Evolutionary conservation across 2,797 vertebrate species (phyloP), one percentile per base, ranked within the genome.

Genomic region (Todus mexicanus): DNA sequence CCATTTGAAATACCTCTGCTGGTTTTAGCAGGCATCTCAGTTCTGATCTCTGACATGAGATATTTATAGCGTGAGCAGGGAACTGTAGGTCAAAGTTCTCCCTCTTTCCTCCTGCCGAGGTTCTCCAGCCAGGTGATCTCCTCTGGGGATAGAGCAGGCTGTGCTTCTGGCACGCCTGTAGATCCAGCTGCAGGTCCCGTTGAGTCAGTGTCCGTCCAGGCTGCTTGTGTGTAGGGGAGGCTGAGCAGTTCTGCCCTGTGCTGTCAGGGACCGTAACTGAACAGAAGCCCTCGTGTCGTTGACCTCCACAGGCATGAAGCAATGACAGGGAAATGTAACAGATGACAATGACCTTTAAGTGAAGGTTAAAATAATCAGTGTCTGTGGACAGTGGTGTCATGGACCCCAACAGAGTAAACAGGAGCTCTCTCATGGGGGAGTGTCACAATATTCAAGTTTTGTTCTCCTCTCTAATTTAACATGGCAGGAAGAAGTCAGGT

Each of bases 341-440:
- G 77, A 48, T 83, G 81, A 50, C 80, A 68, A 4, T 69, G 93
- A 92, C 87, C 69, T 79, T 78, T 56, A 59, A 54, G 43, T 63
- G 77, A 38, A 79, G 75, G 71, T 54, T 78, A 33, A 73, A 74
- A 40, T 61, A 61, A 42, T 75, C 19, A 2, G 7, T 69, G 33
- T 56, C 54, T 89, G 35, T 84, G 72, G 80, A 35, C 59, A 25
- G 59, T 21, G 43, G 38, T 51, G 37, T 75, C 26, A 1, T 38
- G 63, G 69, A 50, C 75, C 50, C 75, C 1, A 5, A 11, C 59
- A 37, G 50, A 23, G 71, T 35, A 60, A 85, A 89, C 38, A 54
- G 57, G 60, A 66, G 13, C 33, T 82, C 5, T 86, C 26, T 13
- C 13, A 7, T 56, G 16, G 40, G 35, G 17, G 4, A 31, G 6